Evolutionary conservation across 2,113 vertebrate genomes (phyloP).

Genomic region (Lampris megalopsis): DNA sequence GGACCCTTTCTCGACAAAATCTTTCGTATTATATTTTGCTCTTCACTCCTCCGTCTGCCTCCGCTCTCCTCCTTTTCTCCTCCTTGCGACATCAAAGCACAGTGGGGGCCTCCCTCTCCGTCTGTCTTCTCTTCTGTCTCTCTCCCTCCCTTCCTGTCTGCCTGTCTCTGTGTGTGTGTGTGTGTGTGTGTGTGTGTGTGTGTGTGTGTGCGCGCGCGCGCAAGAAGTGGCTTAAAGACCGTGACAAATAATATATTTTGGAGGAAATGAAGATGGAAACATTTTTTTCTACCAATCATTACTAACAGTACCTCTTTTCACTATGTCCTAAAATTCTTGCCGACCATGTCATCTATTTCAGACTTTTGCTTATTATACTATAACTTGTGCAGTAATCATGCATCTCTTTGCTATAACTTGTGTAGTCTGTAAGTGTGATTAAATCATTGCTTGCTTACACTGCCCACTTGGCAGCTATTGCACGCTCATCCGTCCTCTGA

Average conservation of each 20-base stretch:
- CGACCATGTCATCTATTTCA: neutral
- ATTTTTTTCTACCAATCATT: neutral
- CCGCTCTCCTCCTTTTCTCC: slow-evolving; percentile 1
- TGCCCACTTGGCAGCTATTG: too few species aligned
- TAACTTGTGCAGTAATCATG: too few species aligned
- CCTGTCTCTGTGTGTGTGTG: neutral
- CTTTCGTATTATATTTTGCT: neutral
- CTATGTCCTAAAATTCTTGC: neutral
- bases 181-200: neutral
- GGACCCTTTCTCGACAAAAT: neutral
- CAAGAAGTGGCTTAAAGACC: neutral
- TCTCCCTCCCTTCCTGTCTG: neutral
- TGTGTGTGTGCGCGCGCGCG: neutral
- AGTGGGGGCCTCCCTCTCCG: neutral
- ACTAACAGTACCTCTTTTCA: neutral
- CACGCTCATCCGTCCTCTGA: too few species aligned
- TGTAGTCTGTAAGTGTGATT: too few species aligned
- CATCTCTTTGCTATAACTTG: too few species aligned
- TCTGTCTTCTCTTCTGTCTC: neutral
- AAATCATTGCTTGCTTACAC: too few species aligned
- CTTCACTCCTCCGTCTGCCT: neutral
- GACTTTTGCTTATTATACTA: too few species aligned
- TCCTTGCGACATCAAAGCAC: neutral
- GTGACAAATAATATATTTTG: neutral
- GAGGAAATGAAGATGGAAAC: neutral